phyloP scores from a whole-genome alignment of 2,888 invertebrate species.

The Diadromus collaris region DNA sequence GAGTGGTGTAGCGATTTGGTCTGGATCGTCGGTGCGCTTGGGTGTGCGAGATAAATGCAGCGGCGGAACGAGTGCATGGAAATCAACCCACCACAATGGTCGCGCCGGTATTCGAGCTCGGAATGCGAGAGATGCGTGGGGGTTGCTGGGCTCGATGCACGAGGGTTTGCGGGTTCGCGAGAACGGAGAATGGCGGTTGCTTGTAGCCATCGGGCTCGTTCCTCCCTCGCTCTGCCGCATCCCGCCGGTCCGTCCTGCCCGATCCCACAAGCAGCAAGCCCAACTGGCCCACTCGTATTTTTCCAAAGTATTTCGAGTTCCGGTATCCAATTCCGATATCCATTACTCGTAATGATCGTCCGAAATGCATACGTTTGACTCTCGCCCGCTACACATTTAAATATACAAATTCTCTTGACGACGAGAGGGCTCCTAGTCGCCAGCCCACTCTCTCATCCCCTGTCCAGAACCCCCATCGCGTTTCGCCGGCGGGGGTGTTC shows the following conservation, averaged over 20 bases:
- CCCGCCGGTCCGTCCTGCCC: conserved; percentile 1
- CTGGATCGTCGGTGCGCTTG: conserved; percentile 51
- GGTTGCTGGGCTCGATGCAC: conserved; percentile 46
- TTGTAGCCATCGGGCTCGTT: conserved; percentile 37
- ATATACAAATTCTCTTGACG: conserved; percentile 59
- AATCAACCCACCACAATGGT: conserved; percentile 57
- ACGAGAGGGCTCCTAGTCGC: conserved; percentile 8
- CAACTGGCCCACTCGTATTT: conserved; percentile 41
- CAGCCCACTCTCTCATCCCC: not conserved
- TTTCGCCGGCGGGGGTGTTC: conserved; percentile 40
- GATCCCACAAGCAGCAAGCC: conserved; percentile 58
- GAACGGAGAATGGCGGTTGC: conserved; percentile 41
- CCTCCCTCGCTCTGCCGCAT: conserved; percentile 1
- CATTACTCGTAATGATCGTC: conserved; percentile 65
- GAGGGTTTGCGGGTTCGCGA: conserved; percentile 38
- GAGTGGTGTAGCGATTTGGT: conserved; percentile 53
- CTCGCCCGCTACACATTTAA: conserved; percentile 56
- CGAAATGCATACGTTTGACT: conserved; percentile 62
- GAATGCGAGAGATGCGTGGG: conserved; percentile 54
- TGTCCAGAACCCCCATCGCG: not conserved
- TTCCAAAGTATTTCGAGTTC: conserved; percentile 53
- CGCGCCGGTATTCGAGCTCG: conserved; percentile 52
- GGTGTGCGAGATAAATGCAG: conserved; percentile 58
- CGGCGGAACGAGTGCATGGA: conserved; percentile 48
- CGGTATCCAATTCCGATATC: conserved; percentile 62